These are phyloP conservation scores for Ctenochaetus hawaiiensis DNA, from an alignment of 2,797 vertebrate genomes.

Conservation along the genomic window DNA sequence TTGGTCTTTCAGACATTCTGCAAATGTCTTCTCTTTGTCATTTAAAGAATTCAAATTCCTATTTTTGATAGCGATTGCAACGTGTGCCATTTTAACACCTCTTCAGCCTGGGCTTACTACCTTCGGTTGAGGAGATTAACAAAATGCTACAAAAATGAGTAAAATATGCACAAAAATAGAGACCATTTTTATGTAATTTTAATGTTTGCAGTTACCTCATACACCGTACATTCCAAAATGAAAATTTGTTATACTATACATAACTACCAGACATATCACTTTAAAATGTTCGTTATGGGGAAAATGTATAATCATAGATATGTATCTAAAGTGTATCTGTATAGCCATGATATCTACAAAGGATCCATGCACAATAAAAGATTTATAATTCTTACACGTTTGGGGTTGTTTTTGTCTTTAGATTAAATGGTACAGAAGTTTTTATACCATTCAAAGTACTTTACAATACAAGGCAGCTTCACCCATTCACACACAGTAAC, in stretches of 20 bases:
- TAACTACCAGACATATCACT: slow-evolving; percentile 98
- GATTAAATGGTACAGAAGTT: background rate
- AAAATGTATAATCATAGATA: slow-evolving; percentile 94
- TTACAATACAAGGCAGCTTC: no score
- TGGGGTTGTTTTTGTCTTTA: slow-evolving; percentile 29
- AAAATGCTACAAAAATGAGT: slow-evolving; percentile 81
- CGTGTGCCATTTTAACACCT: slow-evolving; percentile 92
- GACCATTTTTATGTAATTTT: slow-evolving; percentile 98
- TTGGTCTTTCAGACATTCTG: slow-evolving; percentile 84
- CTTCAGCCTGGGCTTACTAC: slow-evolving; percentile 86
- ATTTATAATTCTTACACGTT: slow-evolving; percentile 93
- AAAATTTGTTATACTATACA: slow-evolving; percentile 93
- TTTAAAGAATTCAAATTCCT: slow-evolving; percentile 90
- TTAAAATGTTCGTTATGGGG: slow-evolving; percentile 94
- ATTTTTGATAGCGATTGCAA: slow-evolving; percentile 94
- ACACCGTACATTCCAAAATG: slow-evolving; percentile 99
- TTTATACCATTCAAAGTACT: no score
- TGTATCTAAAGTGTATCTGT: slow-evolving; percentile 93
- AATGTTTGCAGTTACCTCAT: slow-evolving; percentile 98
- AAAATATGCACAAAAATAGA: slow-evolving; percentile 89
- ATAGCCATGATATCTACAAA: slow-evolving; percentile 95
- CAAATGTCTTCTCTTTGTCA: slow-evolving; percentile 92
- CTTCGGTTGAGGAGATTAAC: slow-evolving; percentile 79
- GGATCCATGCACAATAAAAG: slow-evolving; percentile 98
- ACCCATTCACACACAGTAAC: no score